Percentiles rank a stretch among this genome's conserved stretches.
Evolutionary conservation across 2,797 vertebrate genomes (phyloP).

Genomic region (Ptychobarbus kaznakovi): DNA sequence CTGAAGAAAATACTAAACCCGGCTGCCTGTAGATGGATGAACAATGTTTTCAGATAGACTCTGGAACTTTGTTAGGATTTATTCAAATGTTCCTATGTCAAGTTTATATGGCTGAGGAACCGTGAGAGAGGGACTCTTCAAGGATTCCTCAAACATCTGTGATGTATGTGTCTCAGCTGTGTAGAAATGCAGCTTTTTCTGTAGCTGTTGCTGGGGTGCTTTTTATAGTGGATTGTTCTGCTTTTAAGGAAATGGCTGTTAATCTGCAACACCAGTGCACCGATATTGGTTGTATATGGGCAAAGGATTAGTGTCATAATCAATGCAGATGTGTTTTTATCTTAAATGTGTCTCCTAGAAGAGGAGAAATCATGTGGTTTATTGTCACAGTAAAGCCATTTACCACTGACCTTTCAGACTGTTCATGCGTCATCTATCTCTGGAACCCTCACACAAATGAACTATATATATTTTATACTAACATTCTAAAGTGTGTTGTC

Average conservation of each 20-base stretch:
- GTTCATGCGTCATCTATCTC: slow-evolving; percentile 11
- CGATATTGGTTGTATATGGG: not conserved
- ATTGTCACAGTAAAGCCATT: slow-evolving; percentile 34
- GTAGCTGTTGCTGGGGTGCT: slow-evolving; percentile 26
- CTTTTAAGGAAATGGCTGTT: not conserved
- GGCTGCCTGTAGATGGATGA: slow-evolving; percentile 7
- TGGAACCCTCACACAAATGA: not conserved
- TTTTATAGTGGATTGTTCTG: slow-evolving; percentile 22
- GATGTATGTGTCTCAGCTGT: slow-evolving; percentile 63
- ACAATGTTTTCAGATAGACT: slow-evolving; percentile 30
- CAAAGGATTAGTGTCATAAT: slow-evolving; percentile 4
- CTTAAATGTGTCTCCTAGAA: slow-evolving; percentile 4
- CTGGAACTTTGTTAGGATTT: slow-evolving; percentile 33
- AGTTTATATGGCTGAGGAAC: slow-evolving; percentile 7
- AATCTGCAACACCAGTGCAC: slow-evolving; percentile 10
- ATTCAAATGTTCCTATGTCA: slow-evolving; percentile 6
- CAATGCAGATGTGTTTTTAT: slow-evolving; percentile 30
- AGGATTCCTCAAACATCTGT: slow-evolving; percentile 60
- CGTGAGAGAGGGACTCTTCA: not conserved
- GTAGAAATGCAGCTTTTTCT: slow-evolving; percentile 48
- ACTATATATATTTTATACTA: not conserved
- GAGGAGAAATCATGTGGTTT: not conserved
- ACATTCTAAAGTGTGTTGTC: not conserved
- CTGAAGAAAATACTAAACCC: not conserved
- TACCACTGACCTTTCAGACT: slow-evolving; percentile 19